Conservation (phyloP, 2,113 vertebrate species). For the Thomomys bottae region DNA sequence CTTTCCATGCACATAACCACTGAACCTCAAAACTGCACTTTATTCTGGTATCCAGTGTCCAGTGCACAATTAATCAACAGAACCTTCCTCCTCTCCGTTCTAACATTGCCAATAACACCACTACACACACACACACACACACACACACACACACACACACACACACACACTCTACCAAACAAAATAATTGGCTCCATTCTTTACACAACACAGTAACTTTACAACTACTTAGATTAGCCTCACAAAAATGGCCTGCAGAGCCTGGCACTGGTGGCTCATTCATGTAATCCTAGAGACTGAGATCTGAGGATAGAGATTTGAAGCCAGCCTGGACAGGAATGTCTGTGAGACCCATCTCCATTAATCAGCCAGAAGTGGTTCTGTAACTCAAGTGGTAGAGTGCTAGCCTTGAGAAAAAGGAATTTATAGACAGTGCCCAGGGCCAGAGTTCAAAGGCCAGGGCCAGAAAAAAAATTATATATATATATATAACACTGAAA, state of each 20-base stretch:
- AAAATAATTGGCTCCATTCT: neutral
- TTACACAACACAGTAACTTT: neutral
- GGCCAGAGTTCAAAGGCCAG: too few relatives aligned
- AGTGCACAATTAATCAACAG: neutral
- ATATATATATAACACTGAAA: neutral
- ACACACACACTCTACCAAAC: neutral
- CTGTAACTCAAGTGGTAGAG: too few relatives aligned
- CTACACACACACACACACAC: neutral
- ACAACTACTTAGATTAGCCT: neutral
- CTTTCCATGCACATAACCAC: neutral
- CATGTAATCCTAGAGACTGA: too few relatives aligned
- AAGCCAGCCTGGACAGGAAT: too few relatives aligned
- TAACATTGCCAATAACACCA: neutral
- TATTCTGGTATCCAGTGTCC: neutral
- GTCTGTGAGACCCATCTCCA: too few relatives aligned
- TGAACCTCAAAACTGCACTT: neutral
- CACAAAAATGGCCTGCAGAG: neutral
- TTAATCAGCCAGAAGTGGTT: too few relatives aligned
- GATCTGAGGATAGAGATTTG: too few relatives aligned
- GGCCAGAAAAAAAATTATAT: neutral
- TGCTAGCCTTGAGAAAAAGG: too few relatives aligned
- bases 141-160: neutral
- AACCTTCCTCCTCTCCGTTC: neutral
- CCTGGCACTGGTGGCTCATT: too few relatives aligned
- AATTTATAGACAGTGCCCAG: too few relatives aligned